Evolutionary conservation across 1,140 invertebrate genomes (phyloP).

Genomic region (Belonocnema kinseyi): DNA sequence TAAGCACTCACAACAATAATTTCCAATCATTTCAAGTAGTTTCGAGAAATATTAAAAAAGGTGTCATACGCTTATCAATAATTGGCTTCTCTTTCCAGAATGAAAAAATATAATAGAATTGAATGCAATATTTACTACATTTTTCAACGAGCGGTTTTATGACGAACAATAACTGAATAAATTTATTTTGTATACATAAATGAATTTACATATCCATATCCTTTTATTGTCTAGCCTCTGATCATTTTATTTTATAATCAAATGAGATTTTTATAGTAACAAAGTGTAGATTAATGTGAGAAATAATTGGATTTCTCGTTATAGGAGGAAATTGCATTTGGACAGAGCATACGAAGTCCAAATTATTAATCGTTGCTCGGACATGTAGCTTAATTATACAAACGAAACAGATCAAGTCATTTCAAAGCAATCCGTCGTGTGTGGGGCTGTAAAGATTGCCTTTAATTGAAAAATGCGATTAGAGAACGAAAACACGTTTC

Average conservation of each 20-base stretch:
- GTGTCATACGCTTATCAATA: too few relatives aligned
- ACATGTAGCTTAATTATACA: constrained; percentile 54
- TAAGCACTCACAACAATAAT: too few relatives aligned
- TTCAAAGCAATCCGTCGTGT: constrained; percentile 35
- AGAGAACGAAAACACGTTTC: constrained; percentile 38
- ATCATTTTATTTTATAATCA: neutral
- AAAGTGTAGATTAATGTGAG: neutral
- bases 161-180: neutral
- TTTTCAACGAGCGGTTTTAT: too few relatives aligned
- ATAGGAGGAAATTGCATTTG: neutral
- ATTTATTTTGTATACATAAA: neutral
- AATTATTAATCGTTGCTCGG: constrained; percentile 51
- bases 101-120: too few relatives aligned
- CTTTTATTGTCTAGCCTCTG: neutral
- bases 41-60: too few relatives aligned
- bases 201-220: neutral
- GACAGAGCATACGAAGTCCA: neutral
- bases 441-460: constrained; percentile 47
- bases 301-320: neutral
- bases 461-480: constrained; percentile 59
- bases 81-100: too few relatives aligned
- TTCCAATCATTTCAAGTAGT: too few relatives aligned
- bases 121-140: too few relatives aligned
- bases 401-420: constrained; percentile 4
- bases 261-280: neutral